phyloP scores from a whole-genome alignment of 1,140 invertebrate genomes.

The Meteorus sp. region DNA sequence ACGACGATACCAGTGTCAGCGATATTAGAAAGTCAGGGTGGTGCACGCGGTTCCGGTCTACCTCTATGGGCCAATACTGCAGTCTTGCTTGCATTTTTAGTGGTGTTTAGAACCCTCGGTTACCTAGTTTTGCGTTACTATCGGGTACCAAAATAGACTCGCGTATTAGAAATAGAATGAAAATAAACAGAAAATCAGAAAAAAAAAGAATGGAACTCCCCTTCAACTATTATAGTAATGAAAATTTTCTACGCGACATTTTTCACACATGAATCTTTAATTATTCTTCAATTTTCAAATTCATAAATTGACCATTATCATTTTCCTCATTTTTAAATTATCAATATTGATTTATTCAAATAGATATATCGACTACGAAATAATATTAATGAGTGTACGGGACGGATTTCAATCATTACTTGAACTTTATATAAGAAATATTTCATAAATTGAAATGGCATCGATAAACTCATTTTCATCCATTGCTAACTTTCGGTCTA shows the following conservation, averaged over 20 bases:
- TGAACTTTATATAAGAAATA: neutral
- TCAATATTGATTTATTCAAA: slow-evolving; percentile 5
- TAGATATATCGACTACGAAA: neutral
- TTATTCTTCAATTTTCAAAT: no score
- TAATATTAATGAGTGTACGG: slow-evolving; percentile 13
- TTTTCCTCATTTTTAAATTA: neutral
- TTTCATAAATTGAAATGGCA: no score
- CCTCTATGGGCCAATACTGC: slow-evolving; percentile 78
- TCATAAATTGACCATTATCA: no score
- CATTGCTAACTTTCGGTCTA: no score
- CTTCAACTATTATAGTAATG: slow-evolving; percentile 34
- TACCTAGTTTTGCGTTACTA: slow-evolving; percentile 77
- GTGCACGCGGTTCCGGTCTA: slow-evolving; percentile 58
- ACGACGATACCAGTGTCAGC: slow-evolving; percentile 69
- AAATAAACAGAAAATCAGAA: no score
- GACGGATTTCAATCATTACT: neutral
- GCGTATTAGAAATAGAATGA: neutral
- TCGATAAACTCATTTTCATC: no score
- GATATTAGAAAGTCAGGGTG: slow-evolving; percentile 69
- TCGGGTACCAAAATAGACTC: slow-evolving; percentile 67
- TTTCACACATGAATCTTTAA: slow-evolving; percentile 35
- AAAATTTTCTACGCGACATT: slow-evolving; percentile 34
- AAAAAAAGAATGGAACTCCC: no score
- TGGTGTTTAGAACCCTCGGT: slow-evolving; percentile 73
- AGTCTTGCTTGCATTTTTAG: slow-evolving; percentile 72